Base-by-base conservation (phyloP, 2,888 invertebrate genomes). In the Entomobrya proxima region DNA sequence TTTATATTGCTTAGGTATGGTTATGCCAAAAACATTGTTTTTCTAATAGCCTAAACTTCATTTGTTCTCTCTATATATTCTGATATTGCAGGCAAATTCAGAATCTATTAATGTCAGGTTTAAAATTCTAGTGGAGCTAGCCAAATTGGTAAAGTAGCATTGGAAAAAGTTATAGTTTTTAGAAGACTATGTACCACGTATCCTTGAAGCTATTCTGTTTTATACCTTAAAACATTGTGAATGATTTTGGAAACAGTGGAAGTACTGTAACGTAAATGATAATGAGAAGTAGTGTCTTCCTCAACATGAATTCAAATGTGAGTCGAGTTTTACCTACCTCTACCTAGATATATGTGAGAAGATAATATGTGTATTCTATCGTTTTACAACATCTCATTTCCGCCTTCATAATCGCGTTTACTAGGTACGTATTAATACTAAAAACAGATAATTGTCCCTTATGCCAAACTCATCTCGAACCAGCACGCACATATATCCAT, bases 341-440 rank as follows among this genome's bases (percentile, higher is more conserved):
- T 67, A 27, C 15, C 5, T 64, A 30, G 30, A 67, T 37, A 40
- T 64, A n/a, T 64, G 27, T 21, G 7, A 52, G 18, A 61, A 13
- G 30, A 32, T 37, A 40, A 27, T 67, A 21, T 37, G n/a, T 69
- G 44, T 44, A 69, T 37, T 44, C 21, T 44, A 81, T 58, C 47
- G 13, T 81, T 83, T 76, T 76, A 61, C 76, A 64, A 61, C 44
- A 40, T 58, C 50, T n/a, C 74, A 83, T 83, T 83, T 83, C 83
- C 83, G 83, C 83, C 76, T 83, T 83, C 83, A 40, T 72, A 72
- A 55, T 79, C 79, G 69, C 72, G 37, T 72, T 80, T 72, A 37
- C 1, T 9, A 44, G n/a, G 15, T 64, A 64, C 27, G 7, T 44
- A 21, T 50, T 69, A 50, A 21, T 35, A 52, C n/a, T 52, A 69